Evolutionary conservation across 2,113 vertebrate genomes (phyloP).

Genomic region (Oryzias melastigma): DNA sequence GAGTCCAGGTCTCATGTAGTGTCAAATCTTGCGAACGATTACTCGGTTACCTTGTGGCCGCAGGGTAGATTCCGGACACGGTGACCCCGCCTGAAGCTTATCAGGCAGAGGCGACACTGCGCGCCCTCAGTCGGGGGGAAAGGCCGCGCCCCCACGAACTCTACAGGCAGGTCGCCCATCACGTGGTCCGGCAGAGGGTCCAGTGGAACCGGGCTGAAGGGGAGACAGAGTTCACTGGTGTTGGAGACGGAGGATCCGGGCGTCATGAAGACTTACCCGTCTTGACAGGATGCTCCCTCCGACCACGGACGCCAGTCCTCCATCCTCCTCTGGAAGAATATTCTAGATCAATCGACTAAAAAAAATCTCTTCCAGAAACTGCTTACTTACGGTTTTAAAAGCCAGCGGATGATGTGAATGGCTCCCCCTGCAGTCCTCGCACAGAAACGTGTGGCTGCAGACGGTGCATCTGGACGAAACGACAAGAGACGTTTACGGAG

Average conservation of each 20-base stretch:
- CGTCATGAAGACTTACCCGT: slow-evolving; percentile 35
- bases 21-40: too few relatives aligned
- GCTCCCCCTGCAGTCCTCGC: slow-evolving; percentile 67
- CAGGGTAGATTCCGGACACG: slow-evolving; percentile 70
- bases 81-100: slow-evolving; percentile 69
- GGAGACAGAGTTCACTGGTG: not conserved
- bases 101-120: slow-evolving; percentile 79
- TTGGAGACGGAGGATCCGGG: not conserved
- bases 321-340: slow-evolving; percentile 72
- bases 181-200: slow-evolving; percentile 49
- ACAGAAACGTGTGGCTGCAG: slow-evolving; percentile 73
- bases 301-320: slow-evolving; percentile 60
- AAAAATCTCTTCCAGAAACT: too few relatives aligned
- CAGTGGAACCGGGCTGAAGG: not conserved
- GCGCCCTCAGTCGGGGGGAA: slow-evolving; percentile 69
- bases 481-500: not conserved
- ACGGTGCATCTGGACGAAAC: slow-evolving; percentile 61
- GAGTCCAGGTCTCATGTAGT: too few relatives aligned
- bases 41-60: slow-evolving; percentile 73
- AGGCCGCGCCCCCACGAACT: slow-evolving; percentile 63
- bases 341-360: too few relatives aligned
- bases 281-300: slow-evolving; percentile 24
- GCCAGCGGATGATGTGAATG: slow-evolving; percentile 65
- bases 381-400: slow-evolving; percentile 63
- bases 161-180: slow-evolving; percentile 58